Evolutionary conservation across 30 jellyfish, hydroid and myxozoan genomes (phyloP).

Genomic region (Mastigias papua): DNA sequence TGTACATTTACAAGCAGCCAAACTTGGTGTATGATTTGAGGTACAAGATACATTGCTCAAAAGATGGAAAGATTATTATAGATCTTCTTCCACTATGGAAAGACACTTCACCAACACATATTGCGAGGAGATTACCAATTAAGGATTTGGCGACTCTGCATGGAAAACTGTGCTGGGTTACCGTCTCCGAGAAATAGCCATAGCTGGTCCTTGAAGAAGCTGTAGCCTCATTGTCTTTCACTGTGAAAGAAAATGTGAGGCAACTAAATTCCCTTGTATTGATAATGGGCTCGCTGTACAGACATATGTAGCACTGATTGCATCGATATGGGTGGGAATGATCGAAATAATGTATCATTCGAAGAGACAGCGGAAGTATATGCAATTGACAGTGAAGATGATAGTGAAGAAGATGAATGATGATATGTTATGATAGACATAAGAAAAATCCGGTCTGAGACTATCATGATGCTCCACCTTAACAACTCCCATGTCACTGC

Average conservation of each 20-base stretch:
- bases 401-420: no score
- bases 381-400: constrained; percentile 40
- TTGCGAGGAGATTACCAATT: constrained; percentile 53
- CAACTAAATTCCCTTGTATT: constrained; percentile 32
- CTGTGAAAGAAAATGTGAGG: constrained; percentile 49
- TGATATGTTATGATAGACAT: no score
- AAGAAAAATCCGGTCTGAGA: no score
- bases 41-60: constrained; percentile 66
- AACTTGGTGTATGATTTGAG: constrained; percentile 58
- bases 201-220: constrained; percentile 44
- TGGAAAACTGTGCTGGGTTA: constrained; percentile 27
- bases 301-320: no score
- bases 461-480: no score
- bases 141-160: constrained; percentile 56
- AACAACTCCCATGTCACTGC: no score
- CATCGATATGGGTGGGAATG: constrained; percentile 45
- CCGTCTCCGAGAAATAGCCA: no score
- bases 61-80: constrained; percentile 41
- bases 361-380: constrained; percentile 48
- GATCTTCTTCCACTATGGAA: constrained; percentile 65
- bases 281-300: no score
- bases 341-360: neutral
- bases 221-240: constrained; percentile 25
- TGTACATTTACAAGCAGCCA: constrained; percentile 69
- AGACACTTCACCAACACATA: constrained; percentile 57